phyloP scores from a whole-genome alignment of 1,140 invertebrate species.

The Macrosteles quadrilineatus region DNA sequence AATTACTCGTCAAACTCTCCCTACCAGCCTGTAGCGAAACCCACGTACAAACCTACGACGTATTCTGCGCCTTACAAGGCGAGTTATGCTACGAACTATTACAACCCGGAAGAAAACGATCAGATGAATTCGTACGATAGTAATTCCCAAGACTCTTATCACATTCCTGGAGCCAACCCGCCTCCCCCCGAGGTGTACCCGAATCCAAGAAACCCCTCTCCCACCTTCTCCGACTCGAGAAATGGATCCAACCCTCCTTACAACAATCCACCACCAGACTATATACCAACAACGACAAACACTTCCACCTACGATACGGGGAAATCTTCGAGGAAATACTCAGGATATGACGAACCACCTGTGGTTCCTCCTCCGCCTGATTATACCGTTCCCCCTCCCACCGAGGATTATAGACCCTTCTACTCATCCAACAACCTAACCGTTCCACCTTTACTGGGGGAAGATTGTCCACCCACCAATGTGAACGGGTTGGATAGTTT shows the following conservation, averaged over 20 bases:
- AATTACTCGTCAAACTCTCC: constrained; percentile 7
- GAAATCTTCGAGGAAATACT: constrained; percentile 17
- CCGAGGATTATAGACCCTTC: constrained; percentile 5
- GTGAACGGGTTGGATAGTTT: constrained; percentile 23
- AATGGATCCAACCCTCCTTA: not conserved
- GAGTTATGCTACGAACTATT: not conserved
- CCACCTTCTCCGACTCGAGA: not conserved
- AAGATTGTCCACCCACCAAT: constrained; percentile 19
- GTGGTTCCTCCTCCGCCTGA: constrained; percentile 34
- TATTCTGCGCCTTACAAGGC: not conserved
- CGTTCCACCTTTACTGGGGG: constrained; percentile 15
- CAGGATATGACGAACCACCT: constrained; percentile 41
- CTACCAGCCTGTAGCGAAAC: not conserved
- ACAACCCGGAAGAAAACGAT: not conserved
- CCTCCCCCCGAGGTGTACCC: not conserved
- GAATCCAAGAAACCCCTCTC: not conserved
- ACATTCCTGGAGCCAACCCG: constrained; percentile 1
- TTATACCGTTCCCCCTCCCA: constrained; percentile 39
- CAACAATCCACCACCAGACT: not conserved
- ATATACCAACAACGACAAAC: not conserved
- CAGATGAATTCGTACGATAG: not conserved
- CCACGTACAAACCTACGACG: not conserved
- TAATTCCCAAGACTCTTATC: not conserved
- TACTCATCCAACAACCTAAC: not conserved
- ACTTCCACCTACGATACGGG: not conserved